Base-by-base conservation (phyloP, 1,140 invertebrate species). In the Lepidotrigona ventralis region DNA sequence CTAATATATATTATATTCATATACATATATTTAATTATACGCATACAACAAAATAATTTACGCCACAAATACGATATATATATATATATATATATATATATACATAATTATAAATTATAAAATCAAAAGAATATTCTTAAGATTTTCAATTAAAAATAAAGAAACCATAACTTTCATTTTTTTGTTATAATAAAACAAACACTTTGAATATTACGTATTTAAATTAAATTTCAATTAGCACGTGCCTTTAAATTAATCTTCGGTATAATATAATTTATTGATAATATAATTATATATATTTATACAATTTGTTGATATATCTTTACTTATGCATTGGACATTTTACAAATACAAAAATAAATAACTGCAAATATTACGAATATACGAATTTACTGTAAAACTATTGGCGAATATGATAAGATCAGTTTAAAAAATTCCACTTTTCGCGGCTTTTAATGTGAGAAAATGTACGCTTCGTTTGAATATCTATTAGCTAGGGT, bases 381-480 rank as follows among this genome's bases (percentile, higher is more conserved):
- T n/a, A 12, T 19, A 29, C 6, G 39, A 26, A 39, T 26, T 21
- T 19, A 26, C 17, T 14, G 2, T 9, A 77, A 2, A 51, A 53
- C 21, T 23, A 33, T 9, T 46, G 29, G 29, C 6, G 9, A 33
- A 63, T 39, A 15, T 21, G 17, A 11, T 46, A n/a, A 11, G 14
- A 14, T 46, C 1, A 58, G 14, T 69, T 79, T 23, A 26, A 72
- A 12, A 17, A 66, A 21, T 46, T 39, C 15, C 33, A 68, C 14
- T 68, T 75, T 66, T 66, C 79, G 60, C 60, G 79, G 71, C 46
- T 75, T 75, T 19, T 75, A 1, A 66, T 39, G 5, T 12, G 15
- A 74, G n/a, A 21, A n/a, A 54, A 46, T 54, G 4, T 19, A 12
- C 6, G 33, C 3, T 23, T n/a, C 15, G 51, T 11, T 81, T 14